Evolutionary conservation across 2,888 invertebrate genomes (phyloP).

Genomic region (Aricia artaxerxes): DNA sequence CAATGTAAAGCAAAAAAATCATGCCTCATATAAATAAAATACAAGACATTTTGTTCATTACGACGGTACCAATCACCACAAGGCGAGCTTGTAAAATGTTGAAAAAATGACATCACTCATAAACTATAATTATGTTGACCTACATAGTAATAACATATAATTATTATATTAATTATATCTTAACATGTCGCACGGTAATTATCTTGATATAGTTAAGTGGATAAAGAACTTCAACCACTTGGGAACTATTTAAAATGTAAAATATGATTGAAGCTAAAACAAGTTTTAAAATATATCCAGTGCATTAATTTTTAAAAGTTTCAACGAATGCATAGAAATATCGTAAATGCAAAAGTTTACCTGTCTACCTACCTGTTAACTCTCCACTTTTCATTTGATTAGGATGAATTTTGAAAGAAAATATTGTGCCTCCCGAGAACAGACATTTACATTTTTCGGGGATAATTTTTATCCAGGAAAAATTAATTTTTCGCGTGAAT

Average conservation of each 20-base stretch:
- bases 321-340: no score
- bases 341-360: no score
- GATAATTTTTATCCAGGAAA: no score
- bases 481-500: no score
- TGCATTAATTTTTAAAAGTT: no score
- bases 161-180: conserved; percentile 1
- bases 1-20: neutral
- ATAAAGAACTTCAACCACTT: neutral
- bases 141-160: conserved; percentile 9
- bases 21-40: neutral
- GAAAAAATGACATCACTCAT: neutral
- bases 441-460: no score
- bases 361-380: no score
- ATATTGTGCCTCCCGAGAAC: no score
- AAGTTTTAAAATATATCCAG: no score
- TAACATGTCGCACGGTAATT: neutral
- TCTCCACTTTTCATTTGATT: no score
- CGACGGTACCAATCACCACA: neutral
- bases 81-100: conserved; percentile 2
- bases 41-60: neutral
- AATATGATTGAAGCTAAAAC: neutral
- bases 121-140: neutral
- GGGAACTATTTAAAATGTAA: neutral
- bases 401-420: no score
- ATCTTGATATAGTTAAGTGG: conserved; percentile 13